Evolutionary conservation across 92 coral and sea anemone species (phyloP).

Genomic region (Scolanthus callimorphus): DNA sequence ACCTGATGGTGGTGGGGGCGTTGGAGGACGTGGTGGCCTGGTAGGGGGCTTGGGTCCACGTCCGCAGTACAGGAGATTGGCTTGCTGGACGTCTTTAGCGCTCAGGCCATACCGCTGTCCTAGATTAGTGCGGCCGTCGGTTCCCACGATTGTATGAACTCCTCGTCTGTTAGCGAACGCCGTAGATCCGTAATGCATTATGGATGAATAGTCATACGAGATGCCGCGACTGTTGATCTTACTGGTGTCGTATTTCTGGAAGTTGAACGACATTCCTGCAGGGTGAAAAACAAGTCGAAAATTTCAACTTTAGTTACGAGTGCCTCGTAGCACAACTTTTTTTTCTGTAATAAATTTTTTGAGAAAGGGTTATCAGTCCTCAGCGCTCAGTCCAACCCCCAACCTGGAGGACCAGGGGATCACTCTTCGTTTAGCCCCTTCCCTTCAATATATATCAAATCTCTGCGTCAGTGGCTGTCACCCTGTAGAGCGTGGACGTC

Average conservation of each 20-base stretch:
- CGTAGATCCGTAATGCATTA: conserved; percentile 80
- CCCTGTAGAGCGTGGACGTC: background rate
- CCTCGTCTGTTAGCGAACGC: conserved; percentile 70
- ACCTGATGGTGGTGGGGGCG: conserved; percentile 60
- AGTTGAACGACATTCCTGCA: conserved; percentile 70
- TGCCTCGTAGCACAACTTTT: too few relatives aligned
- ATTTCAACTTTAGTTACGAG: too few relatives aligned
- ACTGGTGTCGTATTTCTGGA: conserved; percentile 61
- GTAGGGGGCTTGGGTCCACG: conserved; percentile 40
- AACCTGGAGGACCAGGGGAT: too few relatives aligned
- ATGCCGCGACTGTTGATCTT: conserved; percentile 69
- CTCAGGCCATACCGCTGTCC: conserved; percentile 96
- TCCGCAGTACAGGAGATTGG: conserved; percentile 66
- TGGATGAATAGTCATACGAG: conserved; percentile 61
- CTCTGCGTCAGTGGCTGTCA: background rate
- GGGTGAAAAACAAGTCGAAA: too few relatives aligned
- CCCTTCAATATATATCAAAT: background rate
- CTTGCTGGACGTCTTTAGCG: conserved; percentile 65
- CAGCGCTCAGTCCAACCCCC: too few relatives aligned
- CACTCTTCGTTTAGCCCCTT: too few relatives aligned
- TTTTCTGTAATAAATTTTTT: too few relatives aligned
- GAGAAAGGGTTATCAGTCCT: too few relatives aligned
- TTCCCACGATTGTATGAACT: conserved; percentile 56
- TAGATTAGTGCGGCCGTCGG: conserved; percentile 51
- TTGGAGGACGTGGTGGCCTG: conserved; percentile 39